Conservation (phyloP, 1,140 invertebrate species). For the Orius laevigatus region DNA sequence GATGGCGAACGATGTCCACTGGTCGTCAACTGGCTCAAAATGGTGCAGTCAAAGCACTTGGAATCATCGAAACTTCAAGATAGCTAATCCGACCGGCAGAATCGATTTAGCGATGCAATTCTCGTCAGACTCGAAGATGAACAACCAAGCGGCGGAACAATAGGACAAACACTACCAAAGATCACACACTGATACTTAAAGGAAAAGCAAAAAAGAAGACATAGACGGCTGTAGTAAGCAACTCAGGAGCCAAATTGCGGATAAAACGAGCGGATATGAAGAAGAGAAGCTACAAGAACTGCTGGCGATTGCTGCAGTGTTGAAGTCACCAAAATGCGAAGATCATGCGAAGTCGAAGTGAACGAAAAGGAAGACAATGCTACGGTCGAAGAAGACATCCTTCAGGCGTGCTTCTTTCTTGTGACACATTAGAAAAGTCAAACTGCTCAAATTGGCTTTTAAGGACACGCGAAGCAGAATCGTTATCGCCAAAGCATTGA, state of each 20-base stretch:
- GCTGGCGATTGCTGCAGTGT: constrained; percentile 47
- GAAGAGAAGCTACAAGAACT: constrained; percentile 56
- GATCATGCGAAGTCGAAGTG: constrained; percentile 46
- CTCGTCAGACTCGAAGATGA: constrained; percentile 9
- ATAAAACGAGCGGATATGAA: constrained; percentile 52
- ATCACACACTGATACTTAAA: constrained; percentile 37
- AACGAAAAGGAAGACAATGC: no score
- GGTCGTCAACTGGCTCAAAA: constrained; percentile 60
- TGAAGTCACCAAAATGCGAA: constrained; percentile 56
- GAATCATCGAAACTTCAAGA: no score
- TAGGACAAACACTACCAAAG: constrained; percentile 49
- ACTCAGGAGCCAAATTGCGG: constrained; percentile 48
- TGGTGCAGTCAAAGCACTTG: no score
- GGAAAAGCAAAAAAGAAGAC: constrained; percentile 40
- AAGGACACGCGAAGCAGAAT: no score
- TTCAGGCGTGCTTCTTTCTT: no score
- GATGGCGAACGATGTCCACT: constrained; percentile 56
- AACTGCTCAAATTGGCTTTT: no score
- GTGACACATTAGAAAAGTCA: no score
- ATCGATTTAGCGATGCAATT: constrained; percentile 10
- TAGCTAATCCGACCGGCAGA: no score
- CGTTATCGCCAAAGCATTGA: no score
- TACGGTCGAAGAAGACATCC: no score
- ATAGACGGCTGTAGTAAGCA: constrained; percentile 43
- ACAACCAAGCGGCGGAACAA: constrained; percentile 47